Conservation (phyloP, 1,140 invertebrate species). For the Chlorops oryzae region DNA sequence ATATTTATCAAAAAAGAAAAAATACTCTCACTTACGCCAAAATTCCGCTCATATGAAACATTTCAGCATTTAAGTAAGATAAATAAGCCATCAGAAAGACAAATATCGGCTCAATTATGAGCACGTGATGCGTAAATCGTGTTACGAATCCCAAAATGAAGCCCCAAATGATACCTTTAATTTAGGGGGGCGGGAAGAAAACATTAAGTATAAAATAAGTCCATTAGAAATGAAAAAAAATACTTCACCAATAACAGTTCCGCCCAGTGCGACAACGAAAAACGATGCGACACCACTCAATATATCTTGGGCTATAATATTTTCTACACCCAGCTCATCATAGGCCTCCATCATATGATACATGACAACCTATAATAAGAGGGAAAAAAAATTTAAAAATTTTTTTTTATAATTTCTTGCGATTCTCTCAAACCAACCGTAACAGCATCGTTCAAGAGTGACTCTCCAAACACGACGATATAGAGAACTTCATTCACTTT, state of each 20-base stretch:
- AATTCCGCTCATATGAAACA: constrained; percentile 97
- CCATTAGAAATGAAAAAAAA: too few species aligned
- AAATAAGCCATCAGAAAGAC: constrained; percentile 99
- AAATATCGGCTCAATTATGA: constrained; percentile 96
- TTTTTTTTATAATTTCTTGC: neutral
- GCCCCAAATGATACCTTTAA: constrained; percentile 83
- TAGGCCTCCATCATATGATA: constrained; percentile 96
- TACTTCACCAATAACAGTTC: constrained; percentile 73
- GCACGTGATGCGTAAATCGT: constrained; percentile 88
- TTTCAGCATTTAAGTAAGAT: constrained; percentile 93
- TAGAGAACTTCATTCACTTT: constrained; percentile 98
- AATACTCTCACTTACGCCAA: constrained; percentile 80
- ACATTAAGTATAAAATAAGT: neutral
- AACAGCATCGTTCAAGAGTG: constrained; percentile 93
- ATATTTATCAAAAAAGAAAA: too few species aligned
- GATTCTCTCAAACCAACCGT: constrained; percentile 64
- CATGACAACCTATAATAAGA: constrained; percentile 57
- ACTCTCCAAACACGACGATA: constrained; percentile 99
- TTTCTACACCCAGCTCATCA: constrained; percentile 71
- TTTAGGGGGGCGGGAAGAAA: too few species aligned
- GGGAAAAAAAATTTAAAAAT: neutral
- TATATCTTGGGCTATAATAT: constrained; percentile 73
- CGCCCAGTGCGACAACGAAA: constrained; percentile 89
- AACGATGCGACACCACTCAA: constrained; percentile 84
- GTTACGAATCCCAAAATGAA: constrained; percentile 93